phyloP scores from a whole-genome alignment of 1,140 invertebrate species.

The Euura saliciscinereae region DNA sequence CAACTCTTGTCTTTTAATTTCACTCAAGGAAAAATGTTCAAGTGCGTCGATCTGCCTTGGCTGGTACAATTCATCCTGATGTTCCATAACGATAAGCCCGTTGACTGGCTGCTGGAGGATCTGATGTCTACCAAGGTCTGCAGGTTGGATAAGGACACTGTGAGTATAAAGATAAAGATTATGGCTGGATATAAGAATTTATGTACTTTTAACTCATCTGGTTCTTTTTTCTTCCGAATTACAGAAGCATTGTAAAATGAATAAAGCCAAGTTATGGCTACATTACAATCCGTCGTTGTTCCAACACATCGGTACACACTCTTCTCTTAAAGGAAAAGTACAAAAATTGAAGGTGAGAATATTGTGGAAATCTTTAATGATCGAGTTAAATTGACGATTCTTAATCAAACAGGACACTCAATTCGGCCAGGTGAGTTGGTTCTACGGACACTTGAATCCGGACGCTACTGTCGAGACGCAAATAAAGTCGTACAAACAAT shows the following conservation, averaged over 20 bases:
- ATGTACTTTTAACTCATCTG: slow-evolving; percentile 19
- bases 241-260: slow-evolving; percentile 87
- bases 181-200: slow-evolving; percentile 10
- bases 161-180: slow-evolving; percentile 58
- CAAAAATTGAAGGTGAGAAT: slow-evolving; percentile 88
- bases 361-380: slow-evolving; percentile 18
- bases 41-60: slow-evolving; percentile 85
- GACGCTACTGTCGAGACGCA: slow-evolving; percentile 76
- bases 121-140: slow-evolving; percentile 91
- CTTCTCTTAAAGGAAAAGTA: slow-evolving; percentile 95
- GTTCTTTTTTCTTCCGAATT: slow-evolving; percentile 43
- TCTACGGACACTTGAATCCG: slow-evolving; percentile 82
- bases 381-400: slow-evolving; percentile 21
- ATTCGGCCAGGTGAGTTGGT: slow-evolving; percentile 87
- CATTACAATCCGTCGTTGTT: slow-evolving; percentile 93
- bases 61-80: slow-evolving; percentile 93
- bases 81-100: slow-evolving; percentile 95
- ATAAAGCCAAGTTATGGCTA: slow-evolving; percentile 81
- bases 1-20: slow-evolving; percentile 20
- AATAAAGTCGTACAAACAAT: slow-evolving; percentile 86
- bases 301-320: slow-evolving; percentile 95
- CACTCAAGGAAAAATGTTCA: slow-evolving; percentile 88
- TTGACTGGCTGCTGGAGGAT: slow-evolving; percentile 95
- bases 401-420: slow-evolving; percentile 78
- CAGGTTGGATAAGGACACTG: slow-evolving; percentile 80